Evolutionary conservation across 2,888 invertebrate genomes (phyloP).

Genomic region (Spicauda simplicius): DNA sequence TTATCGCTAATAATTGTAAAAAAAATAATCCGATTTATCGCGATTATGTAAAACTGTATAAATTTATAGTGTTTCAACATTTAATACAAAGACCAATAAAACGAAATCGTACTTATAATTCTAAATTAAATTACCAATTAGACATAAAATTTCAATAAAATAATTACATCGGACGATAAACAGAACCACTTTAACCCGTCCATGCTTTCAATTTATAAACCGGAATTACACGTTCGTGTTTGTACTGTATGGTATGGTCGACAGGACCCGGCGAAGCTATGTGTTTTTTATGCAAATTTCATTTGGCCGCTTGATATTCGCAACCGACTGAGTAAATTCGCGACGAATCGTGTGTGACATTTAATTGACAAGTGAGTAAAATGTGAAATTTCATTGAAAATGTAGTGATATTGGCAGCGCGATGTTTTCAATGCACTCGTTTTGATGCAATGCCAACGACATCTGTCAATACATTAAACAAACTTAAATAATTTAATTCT

Average conservation of each 20-base stretch:
- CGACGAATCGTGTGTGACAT: constrained; percentile 75
- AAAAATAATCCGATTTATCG: no score
- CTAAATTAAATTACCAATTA: neutral
- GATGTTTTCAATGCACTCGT: constrained; percentile 52
- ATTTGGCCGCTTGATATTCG: constrained; percentile 73
- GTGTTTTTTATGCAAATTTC: constrained; percentile 80
- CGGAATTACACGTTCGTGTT: constrained; percentile 27
- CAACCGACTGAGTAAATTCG: constrained; percentile 74
- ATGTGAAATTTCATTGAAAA: constrained; percentile 67
- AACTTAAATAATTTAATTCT: constrained; percentile 60
- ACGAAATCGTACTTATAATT: no score
- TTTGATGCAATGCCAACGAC: constrained; percentile 51
- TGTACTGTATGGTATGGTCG: constrained; percentile 27
- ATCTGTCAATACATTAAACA: constrained; percentile 54
- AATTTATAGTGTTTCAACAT: no score
- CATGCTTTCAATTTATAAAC: constrained; percentile 25
- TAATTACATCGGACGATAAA: constrained; percentile 12
- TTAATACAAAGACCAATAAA: no score
- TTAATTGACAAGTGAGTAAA: constrained; percentile 80
- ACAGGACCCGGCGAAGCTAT: constrained; percentile 51
- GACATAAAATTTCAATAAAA: constrained; percentile 13
- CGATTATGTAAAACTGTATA: no score
- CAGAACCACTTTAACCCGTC: constrained; percentile 16
- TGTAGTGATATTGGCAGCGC: constrained; percentile 59
- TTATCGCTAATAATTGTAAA: no score